Evolutionary conservation across 2,113 vertebrate species (phyloP), one percentile per base, ranked within the genome.

Genomic region (Atractosteus spatula): DNA sequence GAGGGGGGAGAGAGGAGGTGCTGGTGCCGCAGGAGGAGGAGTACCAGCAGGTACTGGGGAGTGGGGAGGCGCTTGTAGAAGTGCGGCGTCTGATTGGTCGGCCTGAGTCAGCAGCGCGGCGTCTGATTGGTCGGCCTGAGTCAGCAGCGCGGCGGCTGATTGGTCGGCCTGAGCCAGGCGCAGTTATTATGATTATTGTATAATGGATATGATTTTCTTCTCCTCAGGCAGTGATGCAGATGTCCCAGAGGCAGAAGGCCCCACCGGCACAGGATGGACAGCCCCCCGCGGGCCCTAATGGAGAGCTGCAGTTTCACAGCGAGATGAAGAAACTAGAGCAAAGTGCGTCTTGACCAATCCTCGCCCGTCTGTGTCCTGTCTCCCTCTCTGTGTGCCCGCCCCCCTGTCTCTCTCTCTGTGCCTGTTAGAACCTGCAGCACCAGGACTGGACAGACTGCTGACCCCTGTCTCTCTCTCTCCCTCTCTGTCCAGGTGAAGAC

Each of bases 181-280:
- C 17, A 1, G 17, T 29, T 29, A 29, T 29, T 29, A 29, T 29
- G 0, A 29, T 29, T 29, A 51, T 7, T 51, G 47, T 10, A 7
- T 10, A 51, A 5, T 51, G 47, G 4, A 51, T 51, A 2, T 51
- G 5, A 13, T 63, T 41, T 67, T 3, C 13, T 4, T 43, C 14
- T 3, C 64, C 62, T 14, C 65, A 96, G 95, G 95, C 94, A 0
- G 90, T 96, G 0, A 75, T 95, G 71, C 94, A 96, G 8, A 96
- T 96, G 94, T 94, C 95, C 3, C 94, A 96, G 78, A 91, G 92
- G 63, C 89, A 91, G 80, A 95, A 94, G 57, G 86, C 88, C 6
- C 91, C 90, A 72, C 88, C 85, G 79, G 81, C 71, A n/a, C 80
- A 16, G 0, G 85, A 80, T 0, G 82, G 72, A 10, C 80, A 74